phyloP scores from a whole-genome alignment of 1,140 invertebrate genomes.

The Microplitis demolitor region DNA sequence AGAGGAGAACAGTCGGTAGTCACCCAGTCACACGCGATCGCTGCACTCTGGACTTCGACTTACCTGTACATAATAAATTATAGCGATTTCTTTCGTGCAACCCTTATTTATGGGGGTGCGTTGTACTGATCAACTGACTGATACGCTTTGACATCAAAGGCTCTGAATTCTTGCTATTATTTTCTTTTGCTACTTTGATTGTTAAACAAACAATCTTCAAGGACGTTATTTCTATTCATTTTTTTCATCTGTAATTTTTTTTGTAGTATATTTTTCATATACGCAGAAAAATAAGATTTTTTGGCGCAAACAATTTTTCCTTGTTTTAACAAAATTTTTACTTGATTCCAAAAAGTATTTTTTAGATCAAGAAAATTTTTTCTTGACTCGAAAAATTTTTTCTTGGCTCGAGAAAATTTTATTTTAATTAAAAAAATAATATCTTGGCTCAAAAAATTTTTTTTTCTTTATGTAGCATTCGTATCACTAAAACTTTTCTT shows the following conservation, averaged over 20 bases:
- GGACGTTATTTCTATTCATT: neutral
- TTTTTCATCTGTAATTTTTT: neutral
- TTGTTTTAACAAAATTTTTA: no score
- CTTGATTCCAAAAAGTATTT: no score
- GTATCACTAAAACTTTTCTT: no score
- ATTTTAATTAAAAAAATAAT: no score
- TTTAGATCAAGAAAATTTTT: no score
- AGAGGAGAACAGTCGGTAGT: slow-evolving; percentile 16
- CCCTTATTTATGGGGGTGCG: slow-evolving; percentile 49
- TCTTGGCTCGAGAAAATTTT: no score
- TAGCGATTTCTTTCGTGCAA: slow-evolving; percentile 58
- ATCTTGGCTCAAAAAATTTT: neutral
- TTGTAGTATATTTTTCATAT: no score
- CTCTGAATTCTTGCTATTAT: slow-evolving; percentile 8
- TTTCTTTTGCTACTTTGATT: slow-evolving; percentile 10
- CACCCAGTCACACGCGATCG: slow-evolving; percentile 54
- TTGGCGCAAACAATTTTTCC: no score
- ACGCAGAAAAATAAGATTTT: no score
- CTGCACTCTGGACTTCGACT: slow-evolving; percentile 36
- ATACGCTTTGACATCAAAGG: slow-evolving; percentile 58
- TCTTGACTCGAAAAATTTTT: no score
- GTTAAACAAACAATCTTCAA: neutral
- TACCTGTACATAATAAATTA: slow-evolving; percentile 52
- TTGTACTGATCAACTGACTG: slow-evolving; percentile 47
- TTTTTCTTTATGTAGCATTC: neutral